A percentile compares a stretch with the other conserved stretches of the same genome.
phyloP scores from a whole-genome alignment of 2,113 vertebrate genomes.

The Piprites chloris region DNA sequence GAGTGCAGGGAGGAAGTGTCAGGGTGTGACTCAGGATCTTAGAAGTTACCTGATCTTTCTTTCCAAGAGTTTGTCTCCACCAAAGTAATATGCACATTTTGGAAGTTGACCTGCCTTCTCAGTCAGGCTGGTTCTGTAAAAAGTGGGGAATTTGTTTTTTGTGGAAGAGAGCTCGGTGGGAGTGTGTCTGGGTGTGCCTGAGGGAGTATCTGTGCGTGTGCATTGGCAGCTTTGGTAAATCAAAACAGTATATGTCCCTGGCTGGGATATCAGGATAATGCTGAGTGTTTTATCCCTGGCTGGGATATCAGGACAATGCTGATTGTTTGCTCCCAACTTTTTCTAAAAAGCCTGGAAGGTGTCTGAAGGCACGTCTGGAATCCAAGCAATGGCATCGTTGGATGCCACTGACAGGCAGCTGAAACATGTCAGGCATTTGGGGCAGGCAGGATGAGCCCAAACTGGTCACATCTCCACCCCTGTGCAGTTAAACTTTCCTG shows the following conservation, averaged over 20 bases:
- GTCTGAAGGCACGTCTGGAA: background rate
- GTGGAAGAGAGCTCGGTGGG: background rate
- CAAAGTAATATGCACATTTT: background rate
- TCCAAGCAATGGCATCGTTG: background rate
- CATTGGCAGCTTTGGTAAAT: background rate
- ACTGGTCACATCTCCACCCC: background rate
- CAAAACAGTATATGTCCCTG: background rate
- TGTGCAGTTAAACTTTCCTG: background rate
- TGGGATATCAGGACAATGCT: slow-evolving; percentile 6
- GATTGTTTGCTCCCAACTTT: background rate
- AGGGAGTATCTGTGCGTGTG: background rate
- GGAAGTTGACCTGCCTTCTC: background rate
- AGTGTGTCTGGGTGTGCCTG: background rate
- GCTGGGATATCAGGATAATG: background rate
- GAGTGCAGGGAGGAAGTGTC: background rate
- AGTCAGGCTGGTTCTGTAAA: background rate
- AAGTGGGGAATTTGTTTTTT: background rate
- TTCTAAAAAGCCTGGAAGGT: background rate
- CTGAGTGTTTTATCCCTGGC: background rate
- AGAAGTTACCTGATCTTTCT: background rate
- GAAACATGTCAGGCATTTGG: background rate
- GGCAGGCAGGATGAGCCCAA: background rate
- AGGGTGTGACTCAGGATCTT: background rate
- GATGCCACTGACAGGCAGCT: slow-evolving; percentile 23
- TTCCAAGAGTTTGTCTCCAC: background rate